Evolutionary conservation across 2,888 invertebrate genomes (phyloP).

Genomic region (Piscicola geometra): DNA sequence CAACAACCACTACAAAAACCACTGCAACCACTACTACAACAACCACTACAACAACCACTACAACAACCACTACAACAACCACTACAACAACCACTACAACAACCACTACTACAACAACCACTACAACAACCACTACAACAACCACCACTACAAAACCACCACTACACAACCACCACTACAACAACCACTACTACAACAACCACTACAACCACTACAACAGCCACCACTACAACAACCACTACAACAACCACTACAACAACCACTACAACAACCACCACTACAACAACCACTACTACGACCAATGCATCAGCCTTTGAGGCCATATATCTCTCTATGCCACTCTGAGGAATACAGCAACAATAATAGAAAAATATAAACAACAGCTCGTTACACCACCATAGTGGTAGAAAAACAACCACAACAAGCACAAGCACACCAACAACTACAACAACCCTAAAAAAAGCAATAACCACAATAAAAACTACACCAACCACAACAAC

Average conservation of each 20-base stretch:
- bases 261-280: not conserved
- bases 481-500: conserved; percentile 55
- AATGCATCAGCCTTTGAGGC: too few species aligned
- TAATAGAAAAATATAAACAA: not conserved
- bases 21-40: conserved; percentile 10
- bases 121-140: not conserved
- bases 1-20: not conserved
- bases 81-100: not conserved
- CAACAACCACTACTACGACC: not conserved
- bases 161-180: not conserved
- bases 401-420: not conserved
- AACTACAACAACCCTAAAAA: conserved; percentile 26
- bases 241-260: conserved; percentile 12
- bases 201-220: not conserved
- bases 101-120: not conserved
- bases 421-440: not conserved
- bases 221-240: not conserved
- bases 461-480: not conserved
- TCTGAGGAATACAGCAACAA: conserved; percentile 8
- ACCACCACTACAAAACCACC: not conserved
- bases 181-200: not conserved
- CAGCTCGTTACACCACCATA: not conserved
- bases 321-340: too few species aligned
- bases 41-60: not conserved
- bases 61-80: not conserved